phyloP scores from a whole-genome alignment of 2,888 invertebrate species.

The Noctua pronuba region DNA sequence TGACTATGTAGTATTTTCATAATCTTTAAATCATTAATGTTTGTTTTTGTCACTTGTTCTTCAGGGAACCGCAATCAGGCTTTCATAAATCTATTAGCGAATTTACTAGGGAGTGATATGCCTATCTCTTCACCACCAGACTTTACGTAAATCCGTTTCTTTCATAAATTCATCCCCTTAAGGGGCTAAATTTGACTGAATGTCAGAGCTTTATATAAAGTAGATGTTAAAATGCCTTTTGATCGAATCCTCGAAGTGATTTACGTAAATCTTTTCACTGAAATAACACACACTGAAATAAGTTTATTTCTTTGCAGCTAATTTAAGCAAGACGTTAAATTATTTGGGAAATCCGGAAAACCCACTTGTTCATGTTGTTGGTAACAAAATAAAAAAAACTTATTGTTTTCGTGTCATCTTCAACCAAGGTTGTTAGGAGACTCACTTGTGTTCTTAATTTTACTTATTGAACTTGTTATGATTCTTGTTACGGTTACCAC shows the following conservation, averaged over 20 bases:
- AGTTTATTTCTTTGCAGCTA: not conserved
- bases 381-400: not conserved
- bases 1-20: slow-evolving; percentile 11
- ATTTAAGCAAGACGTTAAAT: slow-evolving; percentile 30
- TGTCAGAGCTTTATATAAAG: not conserved
- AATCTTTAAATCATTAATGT: slow-evolving; percentile 7
- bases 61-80: not conserved
- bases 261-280: not conserved
- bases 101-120: not conserved
- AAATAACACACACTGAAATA: not conserved
- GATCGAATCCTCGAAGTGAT: not conserved
- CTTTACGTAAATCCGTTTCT: not conserved
- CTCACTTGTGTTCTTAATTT: slow-evolving; percentile 1
- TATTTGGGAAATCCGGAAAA: slow-evolving; percentile 41
- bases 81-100: not conserved
- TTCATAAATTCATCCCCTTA: not conserved
- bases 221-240: not conserved
- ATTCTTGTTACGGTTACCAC: not conserved
- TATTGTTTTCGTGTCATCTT: slow-evolving; percentile 44
- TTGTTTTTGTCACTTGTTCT: not conserved
- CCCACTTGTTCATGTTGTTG: slow-evolving; percentile 52
- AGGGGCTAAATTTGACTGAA: not conserved
- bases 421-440: slow-evolving; percentile 31
- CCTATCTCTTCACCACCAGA: not conserved
- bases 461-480: not conserved